A percentile compares a stretch with the other conserved stretches of the same genome.
These are phyloP conservation scores for Sinodicranocentrus sp. DNA, from an alignment of 2,888 invertebrate species.

Conservation along the genomic window DNA sequence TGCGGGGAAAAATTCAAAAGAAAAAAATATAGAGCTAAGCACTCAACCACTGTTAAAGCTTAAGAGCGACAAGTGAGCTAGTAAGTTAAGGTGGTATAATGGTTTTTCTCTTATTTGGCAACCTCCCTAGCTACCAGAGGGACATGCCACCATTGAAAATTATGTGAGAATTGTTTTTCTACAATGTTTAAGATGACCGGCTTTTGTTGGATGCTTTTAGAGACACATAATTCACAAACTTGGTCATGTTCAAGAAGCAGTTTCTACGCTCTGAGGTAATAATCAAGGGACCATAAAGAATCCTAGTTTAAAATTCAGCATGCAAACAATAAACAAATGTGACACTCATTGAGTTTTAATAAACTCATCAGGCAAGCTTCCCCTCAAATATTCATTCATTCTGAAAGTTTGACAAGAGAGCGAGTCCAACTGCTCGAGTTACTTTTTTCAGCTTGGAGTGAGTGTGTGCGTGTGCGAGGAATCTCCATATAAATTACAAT, in stretches of 20 bases:
- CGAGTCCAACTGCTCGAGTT: conserved; percentile 17
- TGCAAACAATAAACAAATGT: conserved; percentile 18
- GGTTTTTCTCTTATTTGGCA: conserved; percentile 7
- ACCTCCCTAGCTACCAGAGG: neutral
- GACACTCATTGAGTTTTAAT: conserved; percentile 49
- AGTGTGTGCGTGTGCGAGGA: neutral
- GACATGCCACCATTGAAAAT: conserved; percentile 48
- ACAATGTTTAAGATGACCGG: neutral
- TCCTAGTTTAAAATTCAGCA: neutral
- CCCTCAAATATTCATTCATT: conserved; percentile 31
- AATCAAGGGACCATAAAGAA: neutral
- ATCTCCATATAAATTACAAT: too few relatives aligned
- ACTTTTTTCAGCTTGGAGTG: too few relatives aligned
- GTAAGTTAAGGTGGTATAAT: conserved; percentile 10
- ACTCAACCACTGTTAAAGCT: too few relatives aligned
- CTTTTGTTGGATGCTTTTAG: conserved; percentile 11
- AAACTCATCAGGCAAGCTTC: conserved; percentile 46
- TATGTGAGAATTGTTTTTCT: conserved; percentile 17
- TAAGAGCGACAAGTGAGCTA: too few relatives aligned
- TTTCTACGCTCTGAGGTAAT: too few relatives aligned
- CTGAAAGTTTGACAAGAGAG: too few relatives aligned
- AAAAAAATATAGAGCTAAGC: neutral
- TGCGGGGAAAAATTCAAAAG: neutral
- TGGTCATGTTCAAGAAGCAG: too few relatives aligned
- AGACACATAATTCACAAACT: too few relatives aligned